These are phyloP conservation scores for Dreissena polymorpha DNA, from an alignment of 1,140 invertebrate species.

Conservation along the genomic window DNA sequence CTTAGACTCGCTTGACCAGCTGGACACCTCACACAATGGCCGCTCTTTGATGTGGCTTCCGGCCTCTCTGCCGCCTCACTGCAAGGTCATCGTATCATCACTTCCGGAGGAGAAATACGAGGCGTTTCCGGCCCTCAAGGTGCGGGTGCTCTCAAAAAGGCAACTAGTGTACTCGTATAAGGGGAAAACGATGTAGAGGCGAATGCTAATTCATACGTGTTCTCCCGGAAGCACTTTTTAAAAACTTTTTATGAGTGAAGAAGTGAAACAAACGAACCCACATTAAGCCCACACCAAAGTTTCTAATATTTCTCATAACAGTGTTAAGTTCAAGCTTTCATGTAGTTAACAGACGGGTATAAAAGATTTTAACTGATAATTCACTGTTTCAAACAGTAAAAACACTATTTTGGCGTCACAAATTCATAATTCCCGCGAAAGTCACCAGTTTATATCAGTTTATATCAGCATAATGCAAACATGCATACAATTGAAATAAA, in stretches of 20 bases:
- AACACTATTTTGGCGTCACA: too few species aligned
- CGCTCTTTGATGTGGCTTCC: slow-evolving; percentile 67
- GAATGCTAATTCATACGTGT: background rate
- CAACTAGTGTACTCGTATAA: background rate
- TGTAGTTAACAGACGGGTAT: too few species aligned
- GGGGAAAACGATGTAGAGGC: background rate
- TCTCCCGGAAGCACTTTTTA: too few species aligned
- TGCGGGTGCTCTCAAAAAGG: slow-evolving; percentile 5
- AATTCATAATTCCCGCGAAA: too few species aligned
- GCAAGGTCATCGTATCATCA: slow-evolving; percentile 85
- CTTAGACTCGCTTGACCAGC: slow-evolving; percentile 72
- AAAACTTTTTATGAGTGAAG: too few species aligned
- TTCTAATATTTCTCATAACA: background rate
- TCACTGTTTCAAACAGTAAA: too few species aligned
- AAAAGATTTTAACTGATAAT: too few species aligned
- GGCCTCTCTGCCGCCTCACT: slow-evolving; percentile 51
- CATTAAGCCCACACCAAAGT: too few species aligned
- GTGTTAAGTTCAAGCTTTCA: too few species aligned
- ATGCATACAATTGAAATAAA: too few species aligned
- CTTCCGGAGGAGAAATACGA: slow-evolving; percentile 69
- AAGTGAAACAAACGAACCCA: background rate
- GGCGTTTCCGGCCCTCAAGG: slow-evolving; percentile 68
- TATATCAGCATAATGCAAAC: too few species aligned
- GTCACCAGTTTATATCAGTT: too few species aligned
- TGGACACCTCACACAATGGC: slow-evolving; percentile 60